A percentile compares a stretch with the other conserved stretches of the same genome.
Evolutionary conservation across 2,113 vertebrate species (phyloP).

Genomic region (Trachemys scripta): DNA sequence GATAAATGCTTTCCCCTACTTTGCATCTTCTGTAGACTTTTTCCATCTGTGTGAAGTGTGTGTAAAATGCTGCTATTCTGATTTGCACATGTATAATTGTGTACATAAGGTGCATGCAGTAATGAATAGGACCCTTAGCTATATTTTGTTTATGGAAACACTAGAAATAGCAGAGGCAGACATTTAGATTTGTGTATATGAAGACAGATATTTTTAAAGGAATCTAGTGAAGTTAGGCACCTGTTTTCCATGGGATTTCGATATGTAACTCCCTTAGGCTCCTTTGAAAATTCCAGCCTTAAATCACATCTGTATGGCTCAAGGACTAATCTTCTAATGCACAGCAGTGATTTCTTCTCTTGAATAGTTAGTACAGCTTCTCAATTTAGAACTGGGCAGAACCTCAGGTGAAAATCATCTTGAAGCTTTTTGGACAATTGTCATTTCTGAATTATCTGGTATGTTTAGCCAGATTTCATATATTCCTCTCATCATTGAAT

Average conservation of each 20-base stretch:
- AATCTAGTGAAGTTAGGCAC: background rate
- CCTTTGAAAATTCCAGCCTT: background rate
- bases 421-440: background rate
- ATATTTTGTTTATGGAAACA: conserved; percentile 8
- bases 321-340: background rate
- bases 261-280: background rate
- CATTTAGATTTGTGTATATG: background rate
- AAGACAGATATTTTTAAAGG: conserved; percentile 6
- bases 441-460: background rate
- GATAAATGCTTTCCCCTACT: background rate
- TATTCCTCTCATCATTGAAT: background rate
- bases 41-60: background rate
- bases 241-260: conserved; percentile 22
- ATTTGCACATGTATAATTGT: conserved; percentile 20
- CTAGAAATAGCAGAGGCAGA: background rate
- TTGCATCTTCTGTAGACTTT: background rate
- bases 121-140: background rate
- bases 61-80: conserved; percentile 27
- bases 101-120: background rate
- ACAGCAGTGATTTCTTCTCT: background rate
- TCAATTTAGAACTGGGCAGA: background rate
- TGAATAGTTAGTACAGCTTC: background rate
- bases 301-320: background rate
- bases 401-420: background rate
- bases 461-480: background rate